Evolutionary conservation across 53 echinoderm and acorn worm species (phyloP).

Genomic region (Crossaster papposus): DNA sequence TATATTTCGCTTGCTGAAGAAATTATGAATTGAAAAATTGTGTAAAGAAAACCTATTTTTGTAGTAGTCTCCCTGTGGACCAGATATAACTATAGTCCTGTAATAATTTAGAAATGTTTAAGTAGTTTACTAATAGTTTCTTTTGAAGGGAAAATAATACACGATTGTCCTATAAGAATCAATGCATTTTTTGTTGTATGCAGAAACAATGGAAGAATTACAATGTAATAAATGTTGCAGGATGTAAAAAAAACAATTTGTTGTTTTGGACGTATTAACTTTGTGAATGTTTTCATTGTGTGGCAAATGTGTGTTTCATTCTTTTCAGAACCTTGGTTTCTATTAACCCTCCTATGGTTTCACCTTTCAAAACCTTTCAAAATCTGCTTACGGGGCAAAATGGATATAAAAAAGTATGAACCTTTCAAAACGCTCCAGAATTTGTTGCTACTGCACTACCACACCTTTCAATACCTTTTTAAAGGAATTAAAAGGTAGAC

Average conservation of each 20-base stretch:
- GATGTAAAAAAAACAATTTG: constrained; percentile 18
- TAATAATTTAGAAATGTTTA: constrained; percentile 21
- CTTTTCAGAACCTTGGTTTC: too few species aligned
- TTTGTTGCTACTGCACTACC: too few species aligned
- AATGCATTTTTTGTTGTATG: constrained; percentile 45
- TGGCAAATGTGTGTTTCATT: too few species aligned
- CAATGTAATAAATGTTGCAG: constrained; percentile 47
- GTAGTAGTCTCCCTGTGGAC: constrained; percentile 27
- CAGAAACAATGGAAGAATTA: constrained; percentile 21
- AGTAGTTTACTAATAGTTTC: neutral
- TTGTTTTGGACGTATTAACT: neutral
- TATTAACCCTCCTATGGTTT: too few species aligned
- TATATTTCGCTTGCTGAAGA: neutral
- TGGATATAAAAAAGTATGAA: too few species aligned
- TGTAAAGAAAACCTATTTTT: constrained; percentile 46
- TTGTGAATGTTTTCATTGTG: neutral
- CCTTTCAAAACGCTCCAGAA: too few species aligned
- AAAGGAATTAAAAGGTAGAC: too few species aligned
- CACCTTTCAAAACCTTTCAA: too few species aligned
- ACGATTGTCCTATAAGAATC: neutral
- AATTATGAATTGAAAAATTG: neutral
- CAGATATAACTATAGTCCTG: neutral
- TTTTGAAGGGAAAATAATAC: too few species aligned
- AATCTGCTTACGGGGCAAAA: too few species aligned
- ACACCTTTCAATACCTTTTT: too few species aligned